Conservation (phyloP, 2,797 vertebrate genomes). For the Gastrophryne carolinensis region DNA sequence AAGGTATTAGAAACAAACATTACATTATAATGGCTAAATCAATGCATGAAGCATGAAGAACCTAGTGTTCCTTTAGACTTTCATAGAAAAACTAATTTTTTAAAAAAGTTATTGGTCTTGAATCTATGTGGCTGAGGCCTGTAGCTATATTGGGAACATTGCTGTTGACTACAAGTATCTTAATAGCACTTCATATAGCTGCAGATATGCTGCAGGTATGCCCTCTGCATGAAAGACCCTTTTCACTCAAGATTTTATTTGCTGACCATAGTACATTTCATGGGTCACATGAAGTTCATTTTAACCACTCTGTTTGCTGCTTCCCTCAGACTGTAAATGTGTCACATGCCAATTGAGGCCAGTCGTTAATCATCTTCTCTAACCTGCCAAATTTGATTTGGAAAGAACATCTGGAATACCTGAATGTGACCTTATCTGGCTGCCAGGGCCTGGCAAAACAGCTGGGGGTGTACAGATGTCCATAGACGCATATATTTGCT, state of each 20-base stretch:
- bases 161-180: too few species aligned
- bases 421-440: neutral
- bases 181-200: too few species aligned
- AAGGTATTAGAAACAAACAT: too few species aligned
- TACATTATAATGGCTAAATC: too few species aligned
- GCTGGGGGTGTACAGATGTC: neutral
- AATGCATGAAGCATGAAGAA: too few species aligned
- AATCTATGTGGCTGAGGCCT: too few species aligned
- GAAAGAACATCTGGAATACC: conserved; percentile 12
- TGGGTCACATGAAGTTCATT: conserved; percentile 15
- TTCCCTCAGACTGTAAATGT: neutral
- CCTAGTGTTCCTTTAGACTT: too few species aligned
- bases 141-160: too few species aligned
- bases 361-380: conserved; percentile 31
- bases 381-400: conserved; percentile 29
- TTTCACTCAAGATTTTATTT: neutral
- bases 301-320: neutral
- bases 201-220: too few species aligned
- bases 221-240: neutral
- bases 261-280: neutral
- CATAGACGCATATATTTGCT: neutral
- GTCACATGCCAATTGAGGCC: conserved; percentile 12
- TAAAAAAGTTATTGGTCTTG: too few species aligned
- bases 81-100: too few species aligned
- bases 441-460: neutral